These are phyloP conservation scores for Pseudocheirus occidentalis DNA, from an alignment of 2,797 vertebrate species.

Conservation along the genomic window DNA sequence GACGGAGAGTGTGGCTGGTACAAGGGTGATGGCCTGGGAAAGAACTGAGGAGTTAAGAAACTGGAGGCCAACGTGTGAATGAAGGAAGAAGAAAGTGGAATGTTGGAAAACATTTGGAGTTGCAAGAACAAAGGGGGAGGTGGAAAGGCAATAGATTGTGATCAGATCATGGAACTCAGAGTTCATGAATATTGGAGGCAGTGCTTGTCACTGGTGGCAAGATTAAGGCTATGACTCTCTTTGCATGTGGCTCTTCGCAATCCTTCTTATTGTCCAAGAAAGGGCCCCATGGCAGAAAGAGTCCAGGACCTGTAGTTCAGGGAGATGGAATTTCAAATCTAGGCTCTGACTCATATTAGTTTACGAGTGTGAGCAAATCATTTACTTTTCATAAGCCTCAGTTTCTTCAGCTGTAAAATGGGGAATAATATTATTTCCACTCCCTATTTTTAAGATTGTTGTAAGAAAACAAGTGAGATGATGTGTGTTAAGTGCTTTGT, in stretches of 20 bases:
- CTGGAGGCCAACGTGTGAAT: neutral
- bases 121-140: neutral
- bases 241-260: neutral
- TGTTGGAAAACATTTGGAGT: neutral
- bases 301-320: neutral
- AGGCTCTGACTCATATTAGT: neutral
- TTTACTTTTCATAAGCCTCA: neutral
- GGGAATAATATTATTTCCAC: neutral
- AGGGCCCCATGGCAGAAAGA: neutral
- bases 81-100: neutral
- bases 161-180: neutral
- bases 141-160: neutral
- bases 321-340: neutral
- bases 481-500: neutral
- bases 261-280: neutral
- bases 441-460: neutral
- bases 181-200: neutral
- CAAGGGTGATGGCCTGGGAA: neutral
- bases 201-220: neutral
- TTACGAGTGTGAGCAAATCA: neutral
- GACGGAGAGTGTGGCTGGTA: neutral
- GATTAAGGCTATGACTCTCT: neutral
- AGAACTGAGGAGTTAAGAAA: neutral
- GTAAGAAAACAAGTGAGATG: neutral
- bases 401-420: neutral